Conservation (phyloP, 2,797 vertebrate genomes). For the Caiman crocodilus region DNA sequence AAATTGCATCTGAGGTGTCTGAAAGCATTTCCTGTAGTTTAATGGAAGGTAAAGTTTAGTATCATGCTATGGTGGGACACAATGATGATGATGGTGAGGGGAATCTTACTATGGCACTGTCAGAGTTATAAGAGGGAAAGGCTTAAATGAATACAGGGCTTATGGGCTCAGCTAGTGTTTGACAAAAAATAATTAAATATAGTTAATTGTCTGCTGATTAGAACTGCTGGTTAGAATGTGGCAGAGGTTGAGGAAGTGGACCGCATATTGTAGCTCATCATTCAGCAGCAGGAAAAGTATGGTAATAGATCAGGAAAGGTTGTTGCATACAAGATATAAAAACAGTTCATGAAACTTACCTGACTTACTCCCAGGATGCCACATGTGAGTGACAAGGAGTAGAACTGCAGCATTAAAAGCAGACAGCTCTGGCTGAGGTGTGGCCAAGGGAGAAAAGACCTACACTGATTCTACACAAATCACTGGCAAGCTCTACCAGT, state of each 20-base stretch:
- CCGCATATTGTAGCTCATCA: neutral
- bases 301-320: too few species aligned
- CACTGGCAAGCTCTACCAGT: neutral
- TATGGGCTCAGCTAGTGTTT: neutral
- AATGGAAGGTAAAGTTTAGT: neutral
- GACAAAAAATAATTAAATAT: neutral
- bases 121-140: neutral
- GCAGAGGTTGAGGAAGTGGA: neutral
- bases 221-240: neutral
- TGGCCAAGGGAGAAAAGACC: neutral
- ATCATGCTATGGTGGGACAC: neutral
- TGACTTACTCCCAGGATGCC: neutral
- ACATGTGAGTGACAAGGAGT: neutral
- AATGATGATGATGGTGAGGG: neutral
- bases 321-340: neutral
- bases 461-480: neutral
- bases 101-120: neutral
- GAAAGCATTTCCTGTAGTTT: neutral
- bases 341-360: neutral
- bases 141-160: neutral
- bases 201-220: neutral
- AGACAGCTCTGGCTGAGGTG: neutral
- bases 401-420: neutral
- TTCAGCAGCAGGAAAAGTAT: too few species aligned
- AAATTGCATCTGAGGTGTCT: neutral